Evolutionary conservation across 1,140 invertebrate genomes (phyloP).

Genomic region (Zaprionus nigranus): DNA sequence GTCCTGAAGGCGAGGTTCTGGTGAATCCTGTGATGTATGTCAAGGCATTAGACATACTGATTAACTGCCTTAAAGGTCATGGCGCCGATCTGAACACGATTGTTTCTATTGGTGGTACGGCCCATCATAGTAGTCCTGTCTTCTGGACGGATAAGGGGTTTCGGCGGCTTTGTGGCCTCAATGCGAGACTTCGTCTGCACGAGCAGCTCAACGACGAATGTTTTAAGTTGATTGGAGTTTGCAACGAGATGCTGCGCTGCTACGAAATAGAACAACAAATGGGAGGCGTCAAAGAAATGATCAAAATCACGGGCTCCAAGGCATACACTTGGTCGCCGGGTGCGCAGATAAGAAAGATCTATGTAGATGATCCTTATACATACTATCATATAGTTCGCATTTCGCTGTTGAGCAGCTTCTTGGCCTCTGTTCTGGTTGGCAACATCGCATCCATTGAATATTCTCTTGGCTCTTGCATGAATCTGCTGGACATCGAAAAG

Average conservation of each 20-base stretch:
- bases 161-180: constrained; percentile 87
- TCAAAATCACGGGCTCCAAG: constrained; percentile 94
- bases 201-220: constrained; percentile 90
- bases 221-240: constrained; percentile 92
- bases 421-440: constrained; percentile 94
- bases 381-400: constrained; percentile 95
- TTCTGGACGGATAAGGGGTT: constrained; percentile 94
- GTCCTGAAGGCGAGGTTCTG: constrained; percentile 62
- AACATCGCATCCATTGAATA: constrained; percentile 95
- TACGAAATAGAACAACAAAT: constrained; percentile 89
- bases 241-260: constrained; percentile 96
- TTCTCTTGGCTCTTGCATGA: constrained; percentile 98
- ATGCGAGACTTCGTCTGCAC: constrained; percentile 90
- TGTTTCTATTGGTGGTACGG: constrained; percentile 93
- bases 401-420: constrained; percentile 96
- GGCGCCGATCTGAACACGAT: constrained; percentile 93
- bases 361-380: constrained; percentile 87
- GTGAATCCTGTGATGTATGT: constrained; percentile 96
- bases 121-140: constrained; percentile 98
- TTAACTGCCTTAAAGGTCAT: constrained; percentile 91
- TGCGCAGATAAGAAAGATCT: constrained; percentile 95
- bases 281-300: constrained; percentile 92
- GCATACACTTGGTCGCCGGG: constrained; percentile 97
- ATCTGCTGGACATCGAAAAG: constrained; percentile 93
- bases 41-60: constrained; percentile 95